Conservation (phyloP, 23 tunicate genomes). For the Corella eumyota region DNA sequence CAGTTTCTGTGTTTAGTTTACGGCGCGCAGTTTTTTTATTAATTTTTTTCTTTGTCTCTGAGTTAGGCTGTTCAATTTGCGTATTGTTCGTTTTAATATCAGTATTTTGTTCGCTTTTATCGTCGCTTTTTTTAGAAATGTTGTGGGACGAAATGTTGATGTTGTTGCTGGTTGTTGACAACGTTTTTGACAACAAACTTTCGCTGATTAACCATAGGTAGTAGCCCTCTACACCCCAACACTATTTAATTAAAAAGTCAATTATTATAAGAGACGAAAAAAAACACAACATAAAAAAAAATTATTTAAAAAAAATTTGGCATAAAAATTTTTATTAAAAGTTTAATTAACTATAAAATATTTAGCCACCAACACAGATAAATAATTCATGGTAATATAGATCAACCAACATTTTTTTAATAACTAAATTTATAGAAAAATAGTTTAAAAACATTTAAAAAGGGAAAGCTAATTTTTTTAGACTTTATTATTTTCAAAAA, state of each 20-base stretch:
- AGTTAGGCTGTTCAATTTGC: no score
- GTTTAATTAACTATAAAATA: no score
- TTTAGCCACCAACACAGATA: no score
- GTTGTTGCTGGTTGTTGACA: neutral
- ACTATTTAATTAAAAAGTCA: constrained; percentile 19
- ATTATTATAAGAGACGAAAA: no score
- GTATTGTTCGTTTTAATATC: no score
- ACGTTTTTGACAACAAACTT: neutral
- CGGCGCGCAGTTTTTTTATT: constrained; percentile 1
- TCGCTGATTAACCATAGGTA: constrained; percentile 76
- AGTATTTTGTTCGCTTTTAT: neutral
- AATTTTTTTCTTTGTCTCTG: neutral
- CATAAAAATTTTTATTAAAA: no score
- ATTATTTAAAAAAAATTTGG: no score
- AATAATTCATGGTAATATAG: neutral
- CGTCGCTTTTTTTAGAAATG: neutral
- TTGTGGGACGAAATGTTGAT: constrained; percentile 3
- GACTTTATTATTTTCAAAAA: neutral
- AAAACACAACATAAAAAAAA: no score
- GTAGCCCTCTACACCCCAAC: constrained; percentile 98
- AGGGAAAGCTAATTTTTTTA: neutral
- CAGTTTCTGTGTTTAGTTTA: neutral
- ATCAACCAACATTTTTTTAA: no score
- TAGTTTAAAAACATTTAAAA: neutral
- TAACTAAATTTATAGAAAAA: neutral